phyloP scores from a whole-genome alignment of 2,797 vertebrate genomes.

The Pitangus sulphuratus region DNA sequence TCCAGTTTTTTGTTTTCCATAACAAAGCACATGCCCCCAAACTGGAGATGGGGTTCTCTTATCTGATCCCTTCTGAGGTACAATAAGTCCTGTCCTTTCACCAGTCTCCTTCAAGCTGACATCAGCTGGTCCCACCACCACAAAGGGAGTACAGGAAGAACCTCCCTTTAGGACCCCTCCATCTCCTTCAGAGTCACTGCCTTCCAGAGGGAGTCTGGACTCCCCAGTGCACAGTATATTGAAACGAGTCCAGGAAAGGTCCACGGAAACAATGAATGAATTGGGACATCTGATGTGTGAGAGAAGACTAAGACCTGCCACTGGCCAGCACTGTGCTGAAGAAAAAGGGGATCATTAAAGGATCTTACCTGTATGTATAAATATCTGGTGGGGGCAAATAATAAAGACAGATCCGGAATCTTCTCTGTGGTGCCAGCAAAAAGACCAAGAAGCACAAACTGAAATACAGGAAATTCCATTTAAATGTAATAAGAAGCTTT shows the following conservation, averaged over 20 bases:
- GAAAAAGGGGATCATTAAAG: not conserved
- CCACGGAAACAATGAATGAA: not conserved
- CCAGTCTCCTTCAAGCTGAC: not conserved
- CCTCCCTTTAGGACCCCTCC: not conserved
- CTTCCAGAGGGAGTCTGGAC: not conserved
- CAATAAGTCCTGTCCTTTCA: not conserved
- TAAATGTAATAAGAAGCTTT: not conserved
- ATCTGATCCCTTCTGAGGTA: not conserved
- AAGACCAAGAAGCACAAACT: not conserved
- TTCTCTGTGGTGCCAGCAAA: not conserved
- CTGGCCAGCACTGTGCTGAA: accelerated
- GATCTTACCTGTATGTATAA: not conserved
- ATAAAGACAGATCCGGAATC: not conserved
- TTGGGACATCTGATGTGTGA: not conserved
- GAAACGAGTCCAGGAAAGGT: not conserved
- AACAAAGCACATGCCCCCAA: not conserved
- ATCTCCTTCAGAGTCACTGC: not conserved
- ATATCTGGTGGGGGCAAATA: accelerated
- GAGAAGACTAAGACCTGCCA: not conserved
- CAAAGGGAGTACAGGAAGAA: not conserved
- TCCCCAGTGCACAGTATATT: not conserved
- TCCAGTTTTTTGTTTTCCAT: not conserved
- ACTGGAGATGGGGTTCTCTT: not conserved
- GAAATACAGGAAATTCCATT: not conserved
- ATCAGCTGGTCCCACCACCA: not conserved